Percentiles rank a stretch among this genome's conserved stretches.
Conservation (phyloP, 2,113 vertebrate species). For the Phrynosoma blainvillii region DNA sequence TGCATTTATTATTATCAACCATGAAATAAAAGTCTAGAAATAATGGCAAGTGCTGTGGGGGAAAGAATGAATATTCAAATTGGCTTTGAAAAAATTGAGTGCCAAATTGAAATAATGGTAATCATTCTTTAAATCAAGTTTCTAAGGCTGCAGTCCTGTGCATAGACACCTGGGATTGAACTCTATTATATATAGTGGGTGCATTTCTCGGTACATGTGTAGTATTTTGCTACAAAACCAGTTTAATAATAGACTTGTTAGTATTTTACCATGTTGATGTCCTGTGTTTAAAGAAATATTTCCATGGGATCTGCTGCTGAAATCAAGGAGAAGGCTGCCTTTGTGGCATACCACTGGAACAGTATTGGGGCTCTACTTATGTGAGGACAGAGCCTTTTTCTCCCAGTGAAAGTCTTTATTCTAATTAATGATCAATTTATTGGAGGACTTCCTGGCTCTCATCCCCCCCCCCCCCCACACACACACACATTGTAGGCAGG, state of each 20-base stretch:
- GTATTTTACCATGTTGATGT: rapidly evolving
- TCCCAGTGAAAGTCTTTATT: rapidly evolving
- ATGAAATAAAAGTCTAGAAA: background rate
- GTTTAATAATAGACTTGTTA: background rate
- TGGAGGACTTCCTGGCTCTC: rapidly evolving
- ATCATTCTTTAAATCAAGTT: background rate
- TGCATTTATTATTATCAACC: background rate
- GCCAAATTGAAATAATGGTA: background rate
- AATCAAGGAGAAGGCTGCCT: background rate
- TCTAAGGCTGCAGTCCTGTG: background rate
- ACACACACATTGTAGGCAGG: rapidly evolving
- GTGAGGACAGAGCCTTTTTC: constrained; percentile 2
- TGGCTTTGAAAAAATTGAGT: background rate
- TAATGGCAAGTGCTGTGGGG: background rate
- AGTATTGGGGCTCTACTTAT: background rate
- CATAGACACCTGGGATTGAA: background rate
- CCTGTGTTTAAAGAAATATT: rapidly evolving
- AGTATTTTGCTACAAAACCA: rapidly evolving
- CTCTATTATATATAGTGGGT: background rate
- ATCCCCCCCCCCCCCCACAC: background rate
- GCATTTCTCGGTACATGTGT: background rate
- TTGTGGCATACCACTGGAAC: rapidly evolving
- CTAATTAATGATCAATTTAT: constrained; percentile 20
- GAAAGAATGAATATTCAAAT: background rate
- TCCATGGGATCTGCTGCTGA: background rate